Base-by-base conservation (phyloP, 2,113 vertebrate species). In the Apteryx owenii region DNA sequence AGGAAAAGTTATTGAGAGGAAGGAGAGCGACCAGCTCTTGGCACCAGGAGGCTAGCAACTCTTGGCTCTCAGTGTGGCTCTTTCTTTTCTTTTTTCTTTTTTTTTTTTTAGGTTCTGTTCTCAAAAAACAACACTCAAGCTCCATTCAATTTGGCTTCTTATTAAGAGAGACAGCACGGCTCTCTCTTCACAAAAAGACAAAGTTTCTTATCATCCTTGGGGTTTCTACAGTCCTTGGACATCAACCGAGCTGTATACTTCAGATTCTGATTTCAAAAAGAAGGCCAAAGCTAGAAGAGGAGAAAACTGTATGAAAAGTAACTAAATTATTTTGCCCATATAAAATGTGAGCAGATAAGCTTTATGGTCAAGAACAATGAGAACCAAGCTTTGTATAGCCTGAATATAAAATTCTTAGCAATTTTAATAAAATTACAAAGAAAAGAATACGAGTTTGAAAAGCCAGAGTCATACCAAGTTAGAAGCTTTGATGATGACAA, bases 381-480 rank as follows among this genome's bases (percentile, higher is more conserved):
- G 25, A 91, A 40, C 17, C 21, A 85, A 77, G 78, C 68, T 96
- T 93, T 91, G 38, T 73, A 89, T 78, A 95, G 83, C 62, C 68
- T 62, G 86, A 71, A 81, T 84, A 93, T n/a, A 89, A 94, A 88
- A 80, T 76, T 91, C 85, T 85, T 31, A 38, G 62, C 76, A 94
- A 96, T 94, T 95, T 95, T 93, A 94, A 89, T 94, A 89, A 89
- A 89, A 96, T 89, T 88, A 80, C 75, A 85, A 85, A 96, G 89
- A 89, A 68, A 85, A 88, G 29, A 84, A 81, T 87, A 92, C 38
- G 60, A 88, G 58, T 44, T 90, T 90, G 88, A 96, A 96, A 97
- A 91, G 85, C 44, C 85, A 88, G 71, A 31, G 44, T 93, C 95
- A 91, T 77, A 79, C 88, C 79, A 97, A 90, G 89, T 80, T 85